Evolutionary conservation across 2,888 invertebrate species (phyloP), one percentile per base, ranked within the genome.

Genomic region (Hartigia nigra): DNA sequence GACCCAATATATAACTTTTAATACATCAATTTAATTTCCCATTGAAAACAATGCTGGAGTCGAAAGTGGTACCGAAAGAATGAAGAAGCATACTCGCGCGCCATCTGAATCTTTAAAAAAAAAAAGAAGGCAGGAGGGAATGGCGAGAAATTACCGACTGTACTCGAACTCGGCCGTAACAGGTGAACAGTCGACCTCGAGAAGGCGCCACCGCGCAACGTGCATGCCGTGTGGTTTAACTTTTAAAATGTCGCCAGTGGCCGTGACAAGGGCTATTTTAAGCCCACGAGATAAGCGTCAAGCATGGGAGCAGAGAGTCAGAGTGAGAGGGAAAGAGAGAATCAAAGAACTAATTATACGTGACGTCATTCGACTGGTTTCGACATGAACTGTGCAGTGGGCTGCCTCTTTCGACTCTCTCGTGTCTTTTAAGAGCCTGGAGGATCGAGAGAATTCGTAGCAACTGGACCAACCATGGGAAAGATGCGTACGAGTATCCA

Each of bases 251-350:
- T 91, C 90, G 89, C 88, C 86, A 88, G 88, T 91, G 91, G 90
- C 91, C 91, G 89, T 91, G 91, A 91, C 90, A 90, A 88, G 86
- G 82, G 89, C 88, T 91, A 91, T 90, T 91, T 91, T 91, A 91
- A 91, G 91, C 88, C 86, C 86, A 81, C 87, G 88, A 91, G 91
- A 91, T 91, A 91, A 91, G 91, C 90, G 86, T 82, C 84, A 83
- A 81, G 72, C 31, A 70, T 31, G 72, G 72, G 76, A 79, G 77
- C 76, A 79, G 74, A 70, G 80, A 78, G 77, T 72, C 72, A 35
- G 76, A 80, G 70, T 39, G 74, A 78, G 75, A 74, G 75, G 74
- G 36, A 36, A 84, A 82, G 80, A 83, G 84, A 79, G 86, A 86
- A 86, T 87, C 84, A 87, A 87, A 87, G 85, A 87, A 88, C 87